Conservation (phyloP, 2,113 vertebrate genomes). For the Pagrus major region DNA sequence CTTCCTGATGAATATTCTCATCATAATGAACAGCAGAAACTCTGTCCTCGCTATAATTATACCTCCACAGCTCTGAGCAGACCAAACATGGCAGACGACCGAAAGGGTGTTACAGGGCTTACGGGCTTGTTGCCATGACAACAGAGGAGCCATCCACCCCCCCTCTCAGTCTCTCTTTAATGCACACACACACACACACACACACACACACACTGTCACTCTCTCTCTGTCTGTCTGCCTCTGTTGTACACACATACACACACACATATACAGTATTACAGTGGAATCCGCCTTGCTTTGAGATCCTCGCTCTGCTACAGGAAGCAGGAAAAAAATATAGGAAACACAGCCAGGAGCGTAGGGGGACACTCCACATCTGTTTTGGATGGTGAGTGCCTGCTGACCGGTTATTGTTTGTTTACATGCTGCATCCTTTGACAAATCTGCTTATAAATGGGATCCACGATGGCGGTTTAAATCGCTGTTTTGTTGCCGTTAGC, state of each 20-base stretch:
- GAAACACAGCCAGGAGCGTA: constrained; percentile 35
- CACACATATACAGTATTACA: constrained; percentile 60
- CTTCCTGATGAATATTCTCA: not conserved
- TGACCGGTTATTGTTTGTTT: constrained; percentile 56
- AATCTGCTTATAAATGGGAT: constrained; percentile 22
- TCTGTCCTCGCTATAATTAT: constrained; percentile 62
- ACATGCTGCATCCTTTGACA: constrained; percentile 46
- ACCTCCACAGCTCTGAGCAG: constrained; percentile 57
- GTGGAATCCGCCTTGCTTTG: constrained; percentile 71
- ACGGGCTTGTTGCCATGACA: constrained; percentile 95
- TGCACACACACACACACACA: constrained; percentile 43
- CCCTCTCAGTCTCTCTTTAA: constrained; percentile 48
- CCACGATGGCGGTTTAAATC: not conserved
- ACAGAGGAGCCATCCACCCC: constrained; percentile 85
- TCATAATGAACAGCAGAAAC: constrained; percentile 29
- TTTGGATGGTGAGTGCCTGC: constrained; percentile 72
- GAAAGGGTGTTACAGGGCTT: constrained; percentile 83
- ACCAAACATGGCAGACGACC: constrained; percentile 84
- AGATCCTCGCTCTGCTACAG: constrained; percentile 61
- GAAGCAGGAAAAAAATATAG: constrained; percentile 44
- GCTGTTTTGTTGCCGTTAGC: not conserved
- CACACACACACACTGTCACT: constrained; percentile 54
- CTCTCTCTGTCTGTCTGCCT: constrained; percentile 57
- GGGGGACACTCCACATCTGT: constrained; percentile 70
- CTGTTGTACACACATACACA: constrained; percentile 52